These are phyloP conservation scores for Leptinotarsa haldemani DNA, from an alignment of 2,888 invertebrate species.

Conservation along the genomic window DNA sequence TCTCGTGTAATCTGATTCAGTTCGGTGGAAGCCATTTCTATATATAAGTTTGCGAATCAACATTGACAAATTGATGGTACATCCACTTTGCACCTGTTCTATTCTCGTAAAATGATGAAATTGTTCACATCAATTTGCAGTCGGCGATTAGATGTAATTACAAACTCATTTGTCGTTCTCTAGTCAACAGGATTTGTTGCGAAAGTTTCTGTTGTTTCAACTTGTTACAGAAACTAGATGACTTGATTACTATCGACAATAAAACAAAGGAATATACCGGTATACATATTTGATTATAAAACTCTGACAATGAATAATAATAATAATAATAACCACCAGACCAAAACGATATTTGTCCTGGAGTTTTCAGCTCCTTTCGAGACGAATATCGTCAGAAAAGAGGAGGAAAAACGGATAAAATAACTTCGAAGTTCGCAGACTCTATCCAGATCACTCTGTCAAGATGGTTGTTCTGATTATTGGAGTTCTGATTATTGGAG, in stretches of 20 bases:
- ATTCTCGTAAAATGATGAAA: background rate
- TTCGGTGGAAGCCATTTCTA: background rate
- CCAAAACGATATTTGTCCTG: too few species aligned
- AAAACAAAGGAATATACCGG: background rate
- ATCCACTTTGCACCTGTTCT: conserved; percentile 7
- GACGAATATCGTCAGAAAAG: too few species aligned
- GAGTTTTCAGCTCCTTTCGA: too few species aligned
- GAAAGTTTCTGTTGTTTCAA: background rate
- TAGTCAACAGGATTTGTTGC: background rate
- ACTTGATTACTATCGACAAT: background rate
- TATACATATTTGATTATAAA: too few species aligned
- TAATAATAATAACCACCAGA: too few species aligned
- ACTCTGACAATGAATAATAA: too few species aligned
- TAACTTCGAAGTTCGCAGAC: too few species aligned
- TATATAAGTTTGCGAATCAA: background rate
- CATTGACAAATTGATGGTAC: background rate
- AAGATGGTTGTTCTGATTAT: too few species aligned
- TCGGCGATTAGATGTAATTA: conserved; percentile 7
- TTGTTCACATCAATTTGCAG: background rate
- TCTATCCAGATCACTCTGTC: too few species aligned
- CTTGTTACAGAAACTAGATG: background rate
- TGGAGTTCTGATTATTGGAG: too few species aligned
- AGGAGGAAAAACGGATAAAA: too few species aligned
- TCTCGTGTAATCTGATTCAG: background rate
- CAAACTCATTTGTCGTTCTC: conserved; percentile 5